phyloP scores from a whole-genome alignment of 2,797 vertebrate species.

The Tachyglossus aculeatus region DNA sequence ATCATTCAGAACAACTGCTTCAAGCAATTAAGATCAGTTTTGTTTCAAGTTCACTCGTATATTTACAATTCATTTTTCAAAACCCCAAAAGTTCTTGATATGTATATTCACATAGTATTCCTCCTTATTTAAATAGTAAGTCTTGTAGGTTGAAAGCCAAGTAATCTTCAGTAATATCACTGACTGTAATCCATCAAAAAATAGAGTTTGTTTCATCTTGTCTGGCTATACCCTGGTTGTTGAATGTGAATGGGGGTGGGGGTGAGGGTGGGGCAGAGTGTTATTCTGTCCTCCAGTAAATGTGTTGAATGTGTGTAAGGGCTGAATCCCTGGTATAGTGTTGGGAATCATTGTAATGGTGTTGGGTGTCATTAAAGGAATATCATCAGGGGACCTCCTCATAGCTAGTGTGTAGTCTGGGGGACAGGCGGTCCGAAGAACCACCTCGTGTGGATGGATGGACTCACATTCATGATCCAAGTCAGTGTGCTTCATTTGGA shows the following conservation, averaged over 20 bases:
- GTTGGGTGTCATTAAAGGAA: constrained; percentile 99
- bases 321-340: constrained; percentile 93
- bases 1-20: constrained; percentile 86
- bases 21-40: constrained; percentile 82
- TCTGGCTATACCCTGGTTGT: constrained; percentile 99
- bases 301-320: constrained; percentile 96
- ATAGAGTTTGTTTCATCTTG: constrained; percentile 80
- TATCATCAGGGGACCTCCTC: constrained; percentile 97
- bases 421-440: constrained; percentile 97
- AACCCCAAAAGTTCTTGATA: constrained; percentile 81
- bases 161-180: constrained; percentile 77
- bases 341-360: constrained; percentile 99
- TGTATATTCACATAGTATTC: constrained; percentile 84
- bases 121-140: constrained; percentile 83
- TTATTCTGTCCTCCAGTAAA: constrained; percentile 96
- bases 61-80: constrained; percentile 80
- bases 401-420: constrained; percentile 99
- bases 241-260: constrained; percentile 98
- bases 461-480: constrained; percentile 96
- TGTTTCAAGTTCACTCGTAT: constrained; percentile 73
- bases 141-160: constrained; percentile 82
- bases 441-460: constrained; percentile 95
- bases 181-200: constrained; percentile 82
- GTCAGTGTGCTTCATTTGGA: constrained; percentile 99
- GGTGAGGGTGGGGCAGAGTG: constrained; percentile 92